These are phyloP conservation scores for Erebia epiphron DNA, from an alignment of 2,888 invertebrate species.

Conservation along the genomic window DNA sequence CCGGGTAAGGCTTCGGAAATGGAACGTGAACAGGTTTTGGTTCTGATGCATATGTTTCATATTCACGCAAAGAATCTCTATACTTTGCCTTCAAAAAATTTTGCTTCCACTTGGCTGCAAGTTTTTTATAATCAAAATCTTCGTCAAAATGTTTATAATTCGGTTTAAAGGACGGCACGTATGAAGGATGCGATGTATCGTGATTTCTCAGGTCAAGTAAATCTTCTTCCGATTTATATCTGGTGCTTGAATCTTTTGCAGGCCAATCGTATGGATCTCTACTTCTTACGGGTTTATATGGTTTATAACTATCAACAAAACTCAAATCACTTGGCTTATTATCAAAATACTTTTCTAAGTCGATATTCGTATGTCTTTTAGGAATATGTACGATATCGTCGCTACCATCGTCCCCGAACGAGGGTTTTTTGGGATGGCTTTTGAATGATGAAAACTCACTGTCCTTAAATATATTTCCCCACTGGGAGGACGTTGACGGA, in stretches of 20 bases:
- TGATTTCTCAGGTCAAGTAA: conserved; percentile 71
- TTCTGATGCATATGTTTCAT: conserved; percentile 68
- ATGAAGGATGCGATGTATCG: conserved; percentile 67
- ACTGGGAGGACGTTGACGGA: conserved; percentile 59
- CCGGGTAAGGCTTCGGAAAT: conserved; percentile 72
- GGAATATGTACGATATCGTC: conserved; percentile 71
- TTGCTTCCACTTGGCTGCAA: conserved; percentile 73
- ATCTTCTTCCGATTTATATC: conserved; percentile 76
- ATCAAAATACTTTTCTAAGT: conserved; percentile 56
- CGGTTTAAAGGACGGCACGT: conserved; percentile 62
- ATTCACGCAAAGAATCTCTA: conserved; percentile 61
- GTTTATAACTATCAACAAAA: conserved; percentile 50
- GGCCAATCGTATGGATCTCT: conserved; percentile 59
- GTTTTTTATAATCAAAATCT: conserved; percentile 66
- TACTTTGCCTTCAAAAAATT: conserved; percentile 72
- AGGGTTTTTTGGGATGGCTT: conserved; percentile 55
- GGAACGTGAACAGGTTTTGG: conserved; percentile 67
- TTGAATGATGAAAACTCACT: conserved; percentile 58
- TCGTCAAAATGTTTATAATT: conserved; percentile 53
- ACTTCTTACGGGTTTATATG: conserved; percentile 52
- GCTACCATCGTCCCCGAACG: conserved; percentile 51
- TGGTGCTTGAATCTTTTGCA: conserved; percentile 59
- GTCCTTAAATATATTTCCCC: conserved; percentile 66
- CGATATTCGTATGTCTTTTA: conserved; percentile 55
- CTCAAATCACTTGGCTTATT: conserved; percentile 57